Percentiles rank a stretch among this genome's conserved stretches.
Evolutionary conservation across 2,113 vertebrate genomes (phyloP).

Genomic region (Ceratotherium simum): DNA sequence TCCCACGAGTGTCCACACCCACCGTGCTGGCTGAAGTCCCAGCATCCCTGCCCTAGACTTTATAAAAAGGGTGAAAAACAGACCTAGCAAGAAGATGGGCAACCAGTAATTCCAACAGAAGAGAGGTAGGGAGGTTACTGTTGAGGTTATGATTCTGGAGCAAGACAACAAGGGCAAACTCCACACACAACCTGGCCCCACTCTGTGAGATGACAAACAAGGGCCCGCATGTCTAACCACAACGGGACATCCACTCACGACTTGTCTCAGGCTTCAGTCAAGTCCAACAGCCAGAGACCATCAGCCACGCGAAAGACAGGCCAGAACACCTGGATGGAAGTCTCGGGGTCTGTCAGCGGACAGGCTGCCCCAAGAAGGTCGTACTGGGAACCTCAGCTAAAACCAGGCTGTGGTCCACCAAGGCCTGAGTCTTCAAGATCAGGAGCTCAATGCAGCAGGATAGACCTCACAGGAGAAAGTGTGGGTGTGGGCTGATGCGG

Average conservation of each 20-base stretch:
- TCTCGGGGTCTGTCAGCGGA: rapidly evolving
- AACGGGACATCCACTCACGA: rapidly evolving
- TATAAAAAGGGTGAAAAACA: not conserved
- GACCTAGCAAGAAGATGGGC: not conserved
- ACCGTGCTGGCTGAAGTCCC: not conserved
- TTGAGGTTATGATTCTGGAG: not conserved
- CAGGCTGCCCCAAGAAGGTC: not conserved
- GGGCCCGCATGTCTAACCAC: no score
- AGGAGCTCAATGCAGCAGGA: not conserved
- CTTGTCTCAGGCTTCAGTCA: rapidly evolving
- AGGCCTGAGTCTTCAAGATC: no score
- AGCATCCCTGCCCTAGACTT: not conserved
- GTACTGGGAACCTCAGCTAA: not conserved
- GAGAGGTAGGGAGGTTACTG: not conserved
- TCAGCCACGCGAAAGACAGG: not conserved
- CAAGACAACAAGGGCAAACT: no score
- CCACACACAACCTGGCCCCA: no score
- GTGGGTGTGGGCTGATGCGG: no score
- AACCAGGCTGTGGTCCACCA: not conserved
- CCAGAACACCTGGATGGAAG: not conserved
- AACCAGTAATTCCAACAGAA: rapidly evolving
- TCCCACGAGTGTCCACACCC: not conserved
- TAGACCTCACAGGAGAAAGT: not conserved
- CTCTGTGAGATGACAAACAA: not conserved
- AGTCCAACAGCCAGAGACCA: no score